phyloP scores from a whole-genome alignment of 2,888 invertebrate species.

The Galerucella nymphaeae region DNA sequence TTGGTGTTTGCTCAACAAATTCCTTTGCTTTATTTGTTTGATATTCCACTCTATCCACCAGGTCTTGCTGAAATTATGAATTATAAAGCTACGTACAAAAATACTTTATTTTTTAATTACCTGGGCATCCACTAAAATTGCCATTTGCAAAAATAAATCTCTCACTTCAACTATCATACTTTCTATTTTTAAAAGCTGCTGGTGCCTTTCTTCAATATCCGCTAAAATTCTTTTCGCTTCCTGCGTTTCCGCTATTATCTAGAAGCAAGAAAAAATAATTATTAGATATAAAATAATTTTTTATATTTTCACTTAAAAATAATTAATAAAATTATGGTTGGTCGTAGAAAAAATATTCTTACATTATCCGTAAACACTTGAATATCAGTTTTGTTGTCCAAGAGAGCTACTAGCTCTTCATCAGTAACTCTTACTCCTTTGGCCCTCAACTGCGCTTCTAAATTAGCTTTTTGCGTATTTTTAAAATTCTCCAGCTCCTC shows the following conservation, averaged over 20 bases:
- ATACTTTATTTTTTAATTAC: slow-evolving; percentile 59
- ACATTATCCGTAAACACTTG: slow-evolving; percentile 68
- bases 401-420: slow-evolving; percentile 63
- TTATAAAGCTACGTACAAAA: no score
- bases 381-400: slow-evolving; percentile 63
- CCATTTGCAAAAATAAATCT: slow-evolving; percentile 87
- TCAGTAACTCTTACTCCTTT: slow-evolving; percentile 58
- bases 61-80: slow-evolving; percentile 70
- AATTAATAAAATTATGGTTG: no score
- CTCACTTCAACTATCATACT: slow-evolving; percentile 80
- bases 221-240: slow-evolving; percentile 80
- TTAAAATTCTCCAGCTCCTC: slow-evolving; percentile 67
- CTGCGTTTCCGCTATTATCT: slow-evolving; percentile 85
- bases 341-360: slow-evolving; percentile 46
- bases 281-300: no score
- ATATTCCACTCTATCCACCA: slow-evolving; percentile 74
- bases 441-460: slow-evolving; percentile 70
- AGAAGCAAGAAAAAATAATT: slow-evolving; percentile 42
- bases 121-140: slow-evolving; percentile 81
- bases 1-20: slow-evolving; percentile 70
- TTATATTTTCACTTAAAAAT: no score
- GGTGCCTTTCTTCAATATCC: slow-evolving; percentile 85
- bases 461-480: slow-evolving; percentile 67
- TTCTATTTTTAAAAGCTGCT: slow-evolving; percentile 85
- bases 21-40: slow-evolving; percentile 72